These are phyloP conservation scores for Chlorodrepanis virens DNA, from an alignment of 2,113 vertebrate species.

Conservation along the genomic window DNA sequence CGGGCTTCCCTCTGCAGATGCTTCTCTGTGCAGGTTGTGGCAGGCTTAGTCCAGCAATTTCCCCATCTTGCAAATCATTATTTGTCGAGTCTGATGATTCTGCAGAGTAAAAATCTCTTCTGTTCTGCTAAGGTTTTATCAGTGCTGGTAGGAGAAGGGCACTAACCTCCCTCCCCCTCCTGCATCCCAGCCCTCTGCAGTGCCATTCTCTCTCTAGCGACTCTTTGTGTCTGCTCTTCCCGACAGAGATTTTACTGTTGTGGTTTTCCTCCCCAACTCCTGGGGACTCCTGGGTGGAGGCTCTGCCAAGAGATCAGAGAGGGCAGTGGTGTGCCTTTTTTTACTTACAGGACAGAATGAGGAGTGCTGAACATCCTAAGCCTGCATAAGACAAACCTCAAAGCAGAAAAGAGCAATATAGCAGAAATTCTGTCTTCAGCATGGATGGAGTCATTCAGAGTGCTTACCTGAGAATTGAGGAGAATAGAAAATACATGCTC, in stretches of 20 bases:
- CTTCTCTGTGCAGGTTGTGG: background rate
- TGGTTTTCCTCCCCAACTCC: background rate
- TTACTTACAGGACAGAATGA: background rate
- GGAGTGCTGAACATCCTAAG: background rate
- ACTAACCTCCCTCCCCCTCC: background rate
- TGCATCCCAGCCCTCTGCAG: fast-evolving
- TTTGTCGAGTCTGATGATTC: background rate
- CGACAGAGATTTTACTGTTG: background rate
- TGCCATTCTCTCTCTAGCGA: background rate
- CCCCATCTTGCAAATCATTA: background rate
- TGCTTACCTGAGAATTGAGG: background rate
- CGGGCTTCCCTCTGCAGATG: background rate
- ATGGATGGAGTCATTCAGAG: background rate
- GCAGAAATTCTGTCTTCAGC: background rate
- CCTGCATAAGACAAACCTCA: background rate
- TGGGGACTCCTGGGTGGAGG: background rate
- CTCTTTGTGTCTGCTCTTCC: background rate
- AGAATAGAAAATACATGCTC: background rate
- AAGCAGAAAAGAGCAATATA: background rate
- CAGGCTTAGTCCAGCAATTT: background rate
- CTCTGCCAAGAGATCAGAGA: background rate
- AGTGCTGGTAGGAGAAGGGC: background rate
- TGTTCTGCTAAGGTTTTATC: background rate
- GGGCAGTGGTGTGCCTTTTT: background rate
- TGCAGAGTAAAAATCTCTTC: background rate